Evolutionary conservation across 2,797 vertebrate species (phyloP), one percentile per base, ranked within the genome.

Genomic region (Bryconaethiops microstoma): DNA sequence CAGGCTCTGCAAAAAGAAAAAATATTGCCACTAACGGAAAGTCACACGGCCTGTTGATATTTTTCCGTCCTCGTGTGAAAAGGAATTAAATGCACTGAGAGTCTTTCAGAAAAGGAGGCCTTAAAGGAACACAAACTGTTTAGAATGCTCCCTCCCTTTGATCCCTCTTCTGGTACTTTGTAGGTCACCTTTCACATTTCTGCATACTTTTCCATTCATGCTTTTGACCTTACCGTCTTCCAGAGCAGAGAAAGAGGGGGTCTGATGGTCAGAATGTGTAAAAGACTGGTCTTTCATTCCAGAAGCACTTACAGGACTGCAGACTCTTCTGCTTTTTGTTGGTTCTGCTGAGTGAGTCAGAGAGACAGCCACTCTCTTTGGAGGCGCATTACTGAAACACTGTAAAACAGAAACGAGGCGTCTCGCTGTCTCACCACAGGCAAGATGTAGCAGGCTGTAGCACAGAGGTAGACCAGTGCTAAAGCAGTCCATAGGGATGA

Each of bases 1-100:
- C 62, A 65, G 78, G 82, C 78, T 68, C 71, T 62, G 78, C 87
- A 84, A 74, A 76, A 71, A 85, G 72, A 74, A 75, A 69, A 42
- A 64, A 83, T 85, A 64, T 64, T 70, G 63, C 81, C 67, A 63
- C 45, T 74, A 79, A 81, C 85, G 76, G 42, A 77, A 83, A 65
- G 78, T 80, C 79, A 85, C 80, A 81, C 74, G 17, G 78, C 23
- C 63, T 81, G 86, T 88, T 85, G 81, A 42, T 48, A 78, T 75
- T 82, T 73, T 74, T 78, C 42, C 40, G 70, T 42, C 65, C 59
- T 82, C 65, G 35, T 40, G 74, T 80, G 67, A 83, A 84, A 70
- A 68, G 60, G 84, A 86, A 86, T 84, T 82, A 59, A 88, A 87
- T 82, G 85, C 84, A 83, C 78, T 85, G 84, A 85, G 77, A 80